These are phyloP conservation scores for Vulpes ferrilata DNA, from an alignment of 2,113 vertebrate genomes.

Conservation along the genomic window DNA sequence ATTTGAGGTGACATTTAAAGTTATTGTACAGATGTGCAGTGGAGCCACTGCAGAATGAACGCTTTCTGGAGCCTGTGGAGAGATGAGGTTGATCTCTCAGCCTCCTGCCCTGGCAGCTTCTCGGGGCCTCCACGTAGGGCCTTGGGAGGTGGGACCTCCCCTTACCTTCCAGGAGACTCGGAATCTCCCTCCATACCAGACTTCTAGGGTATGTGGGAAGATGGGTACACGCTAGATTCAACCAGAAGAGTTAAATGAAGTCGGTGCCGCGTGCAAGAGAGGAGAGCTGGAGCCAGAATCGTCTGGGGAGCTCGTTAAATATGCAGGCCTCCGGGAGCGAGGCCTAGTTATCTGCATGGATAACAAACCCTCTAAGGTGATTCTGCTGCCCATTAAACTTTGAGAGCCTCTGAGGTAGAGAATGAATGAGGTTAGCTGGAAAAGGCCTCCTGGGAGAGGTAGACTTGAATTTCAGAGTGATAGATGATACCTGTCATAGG, in stretches of 20 bases:
- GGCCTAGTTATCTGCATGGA: conserved; percentile 44
- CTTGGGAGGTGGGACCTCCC: not conserved
- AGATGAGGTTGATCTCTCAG: not conserved
- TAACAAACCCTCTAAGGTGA: conserved; percentile 43
- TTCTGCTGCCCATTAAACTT: conserved; percentile 78
- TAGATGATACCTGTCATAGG: conserved; percentile 55
- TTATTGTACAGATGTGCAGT: not conserved
- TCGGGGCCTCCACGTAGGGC: not conserved
- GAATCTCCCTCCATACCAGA: not conserved
- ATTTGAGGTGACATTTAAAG: conserved; percentile 69
- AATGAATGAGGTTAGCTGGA: conserved; percentile 57
- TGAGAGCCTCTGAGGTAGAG: conserved; percentile 69
- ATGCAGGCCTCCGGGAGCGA: conserved; percentile 64
- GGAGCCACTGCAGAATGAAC: not conserved
- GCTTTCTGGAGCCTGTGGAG: conserved; percentile 29
- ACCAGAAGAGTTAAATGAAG: not conserved
- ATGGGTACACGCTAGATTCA: not conserved
- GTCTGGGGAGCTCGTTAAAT: conserved; percentile 66
- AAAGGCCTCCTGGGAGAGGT: conserved; percentile 63
- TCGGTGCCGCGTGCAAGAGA: not conserved
- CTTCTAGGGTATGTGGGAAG: not conserved
- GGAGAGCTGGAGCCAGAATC: not conserved
- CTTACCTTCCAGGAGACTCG: not conserved
- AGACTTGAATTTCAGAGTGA: conserved; percentile 73
- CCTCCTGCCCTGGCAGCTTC: not conserved